These are phyloP conservation scores for Orthosia gracilis DNA, from an alignment of 2,888 invertebrate species.

Conservation along the genomic window DNA sequence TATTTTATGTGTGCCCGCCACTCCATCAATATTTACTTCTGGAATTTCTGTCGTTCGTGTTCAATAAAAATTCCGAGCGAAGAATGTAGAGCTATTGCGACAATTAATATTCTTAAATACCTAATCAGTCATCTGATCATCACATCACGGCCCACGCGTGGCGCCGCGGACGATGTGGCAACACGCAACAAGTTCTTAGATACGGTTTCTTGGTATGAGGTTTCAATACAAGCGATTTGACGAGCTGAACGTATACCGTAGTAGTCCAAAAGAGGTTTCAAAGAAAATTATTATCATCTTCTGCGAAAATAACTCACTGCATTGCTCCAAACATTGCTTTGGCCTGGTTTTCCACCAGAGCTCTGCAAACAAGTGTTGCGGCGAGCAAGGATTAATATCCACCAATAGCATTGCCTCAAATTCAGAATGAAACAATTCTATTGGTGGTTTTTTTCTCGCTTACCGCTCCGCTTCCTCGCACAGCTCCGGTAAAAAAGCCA, in stretches of 20 bases:
- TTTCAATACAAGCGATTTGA: slow-evolving; percentile 60
- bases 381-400: neutral
- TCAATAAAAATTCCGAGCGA: slow-evolving; percentile 77
- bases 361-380: neutral
- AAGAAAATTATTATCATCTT: neutral
- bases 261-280: neutral
- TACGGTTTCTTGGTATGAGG: slow-evolving; percentile 58
- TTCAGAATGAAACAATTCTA: neutral
- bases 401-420: neutral
- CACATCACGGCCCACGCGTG: slow-evolving; percentile 83
- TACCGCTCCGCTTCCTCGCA: slow-evolving; percentile 9
- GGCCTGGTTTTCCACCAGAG: neutral
- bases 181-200: slow-evolving; percentile 64
- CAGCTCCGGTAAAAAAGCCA: slow-evolving; percentile 7
- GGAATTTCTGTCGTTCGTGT: slow-evolving; percentile 65
- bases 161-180: slow-evolving; percentile 77
- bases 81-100: slow-evolving; percentile 81
- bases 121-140: slow-evolving; percentile 89
- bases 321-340: neutral
- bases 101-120: slow-evolving; percentile 88
- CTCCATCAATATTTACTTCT: slow-evolving; percentile 52
- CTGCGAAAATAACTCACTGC: slow-evolving; percentile 21
- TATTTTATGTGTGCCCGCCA: slow-evolving; percentile 25
- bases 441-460: neutral
- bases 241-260: slow-evolving; percentile 25